A percentile compares a stretch with the other conserved stretches of the same genome.
These are phyloP conservation scores for Heteromyza rotundicornis DNA, from an alignment of 2,888 invertebrate genomes.

Conservation along the genomic window DNA sequence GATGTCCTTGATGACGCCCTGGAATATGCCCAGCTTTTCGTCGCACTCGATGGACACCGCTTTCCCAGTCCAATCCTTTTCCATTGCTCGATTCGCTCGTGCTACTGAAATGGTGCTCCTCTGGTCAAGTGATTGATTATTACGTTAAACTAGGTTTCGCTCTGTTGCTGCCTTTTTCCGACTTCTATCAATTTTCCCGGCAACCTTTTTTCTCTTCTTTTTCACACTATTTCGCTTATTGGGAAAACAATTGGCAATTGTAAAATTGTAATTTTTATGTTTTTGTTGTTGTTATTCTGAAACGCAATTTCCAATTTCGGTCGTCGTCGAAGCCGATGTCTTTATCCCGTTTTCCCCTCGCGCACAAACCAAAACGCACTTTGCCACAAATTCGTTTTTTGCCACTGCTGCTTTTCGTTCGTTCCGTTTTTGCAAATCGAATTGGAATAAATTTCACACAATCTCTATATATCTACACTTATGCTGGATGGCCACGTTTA, in stretches of 20 bases:
- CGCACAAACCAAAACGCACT: not conserved
- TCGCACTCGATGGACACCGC: constrained; percentile 85
- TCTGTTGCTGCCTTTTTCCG: constrained; percentile 29
- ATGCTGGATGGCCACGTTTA: too few relatives aligned
- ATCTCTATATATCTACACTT: too few relatives aligned
- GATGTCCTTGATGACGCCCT: constrained; percentile 75
- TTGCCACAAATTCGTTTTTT: not conserved
- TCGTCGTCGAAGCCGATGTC: too few relatives aligned
- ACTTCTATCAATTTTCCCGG: not conserved
- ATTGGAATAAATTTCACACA: too few relatives aligned
- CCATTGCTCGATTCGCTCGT: constrained; percentile 35
- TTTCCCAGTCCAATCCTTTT: constrained; percentile 69
- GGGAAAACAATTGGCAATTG: not conserved
- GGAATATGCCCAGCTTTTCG: constrained; percentile 78
- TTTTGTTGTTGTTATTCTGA: constrained; percentile 41
- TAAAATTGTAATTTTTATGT: constrained; percentile 17
- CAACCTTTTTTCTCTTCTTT: not conserved
- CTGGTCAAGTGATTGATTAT: constrained; percentile 30
- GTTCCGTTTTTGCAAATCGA: too few relatives aligned
- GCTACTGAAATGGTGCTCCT: not conserved
- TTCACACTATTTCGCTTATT: too few relatives aligned
- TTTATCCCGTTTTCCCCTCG: too few relatives aligned
- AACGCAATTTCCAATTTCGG: constrained; percentile 40
- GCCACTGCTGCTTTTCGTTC: not conserved
- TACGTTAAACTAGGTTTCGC: constrained; percentile 34